Conservation (phyloP, 2,888 invertebrate species). For the Lamellibrachia satsuma region DNA sequence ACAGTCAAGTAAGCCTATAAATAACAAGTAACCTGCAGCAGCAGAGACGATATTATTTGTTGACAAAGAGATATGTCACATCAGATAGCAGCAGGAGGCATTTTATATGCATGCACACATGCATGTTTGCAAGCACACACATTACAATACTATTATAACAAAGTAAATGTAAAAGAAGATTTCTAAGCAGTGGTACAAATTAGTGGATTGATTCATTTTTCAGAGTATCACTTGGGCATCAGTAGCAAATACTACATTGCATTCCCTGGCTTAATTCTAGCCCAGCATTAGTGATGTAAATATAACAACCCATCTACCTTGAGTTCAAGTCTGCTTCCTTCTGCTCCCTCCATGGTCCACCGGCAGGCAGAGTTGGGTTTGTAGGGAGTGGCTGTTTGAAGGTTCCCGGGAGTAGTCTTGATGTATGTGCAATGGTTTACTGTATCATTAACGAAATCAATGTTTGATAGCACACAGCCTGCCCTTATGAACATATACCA, state of each 20-base stretch:
- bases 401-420: background rate
- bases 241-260: background rate
- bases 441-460: too few species aligned
- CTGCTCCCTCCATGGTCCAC: constrained; percentile 37
- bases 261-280: background rate
- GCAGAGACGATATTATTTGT: too few species aligned
- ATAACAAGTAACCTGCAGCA: background rate
- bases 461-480: too few species aligned
- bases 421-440: background rate
- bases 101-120: background rate
- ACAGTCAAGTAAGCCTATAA: background rate
- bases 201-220: background rate
- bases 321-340: constrained; percentile 35
- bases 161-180: too few species aligned
- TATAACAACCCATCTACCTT: constrained; percentile 30
- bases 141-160: background rate
- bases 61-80: background rate
- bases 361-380: constrained; percentile 29
- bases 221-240: background rate
- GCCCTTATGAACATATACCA: too few species aligned
- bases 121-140: background rate
- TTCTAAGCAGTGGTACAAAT: too few species aligned
- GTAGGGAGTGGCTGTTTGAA: constrained; percentile 26
- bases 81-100: background rate
- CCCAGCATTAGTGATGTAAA: background rate